Conservation (phyloP, 1,140 invertebrate genomes). For the Trissolcus basalis region DNA sequence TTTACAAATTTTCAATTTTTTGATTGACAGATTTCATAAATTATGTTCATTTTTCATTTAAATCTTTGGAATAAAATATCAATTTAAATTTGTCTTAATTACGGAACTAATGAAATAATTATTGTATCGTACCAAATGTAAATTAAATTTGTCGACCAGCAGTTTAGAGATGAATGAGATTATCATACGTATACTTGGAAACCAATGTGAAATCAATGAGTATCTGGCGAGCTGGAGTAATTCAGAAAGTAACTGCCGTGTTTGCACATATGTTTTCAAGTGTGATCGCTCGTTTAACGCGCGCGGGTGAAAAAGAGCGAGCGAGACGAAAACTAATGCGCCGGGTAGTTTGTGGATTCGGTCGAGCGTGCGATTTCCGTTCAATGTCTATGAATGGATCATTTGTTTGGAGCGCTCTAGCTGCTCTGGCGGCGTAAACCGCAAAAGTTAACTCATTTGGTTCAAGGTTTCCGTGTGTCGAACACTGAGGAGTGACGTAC, state of each 20-base stretch:
- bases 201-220: constrained; percentile 40
- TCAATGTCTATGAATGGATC: constrained; percentile 58
- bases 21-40: no score
- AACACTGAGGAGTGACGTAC: neutral
- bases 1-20: no score
- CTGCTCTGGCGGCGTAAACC: constrained; percentile 20
- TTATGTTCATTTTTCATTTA: no score
- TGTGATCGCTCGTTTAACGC: constrained; percentile 44
- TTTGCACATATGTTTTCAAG: constrained; percentile 57
- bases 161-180: constrained; percentile 47
- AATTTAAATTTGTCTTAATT: no score
- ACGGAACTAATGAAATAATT: no score
- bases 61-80: no score
- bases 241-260: constrained; percentile 51
- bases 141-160: constrained; percentile 28
- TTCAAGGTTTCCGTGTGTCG: constrained; percentile 31
- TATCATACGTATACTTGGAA: constrained; percentile 42
- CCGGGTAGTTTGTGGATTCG: constrained; percentile 58
- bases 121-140: no score
- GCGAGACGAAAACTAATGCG: constrained; percentile 11
- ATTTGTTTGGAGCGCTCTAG: constrained; percentile 42
- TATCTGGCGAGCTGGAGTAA: constrained; percentile 38
- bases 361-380: constrained; percentile 64
- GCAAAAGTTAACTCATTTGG: constrained; percentile 31
- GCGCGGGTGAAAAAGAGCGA: constrained; percentile 29